Evolutionary conservation across 2,797 vertebrate genomes (phyloP).

Genomic region (Mormyrus hasselquistii): DNA sequence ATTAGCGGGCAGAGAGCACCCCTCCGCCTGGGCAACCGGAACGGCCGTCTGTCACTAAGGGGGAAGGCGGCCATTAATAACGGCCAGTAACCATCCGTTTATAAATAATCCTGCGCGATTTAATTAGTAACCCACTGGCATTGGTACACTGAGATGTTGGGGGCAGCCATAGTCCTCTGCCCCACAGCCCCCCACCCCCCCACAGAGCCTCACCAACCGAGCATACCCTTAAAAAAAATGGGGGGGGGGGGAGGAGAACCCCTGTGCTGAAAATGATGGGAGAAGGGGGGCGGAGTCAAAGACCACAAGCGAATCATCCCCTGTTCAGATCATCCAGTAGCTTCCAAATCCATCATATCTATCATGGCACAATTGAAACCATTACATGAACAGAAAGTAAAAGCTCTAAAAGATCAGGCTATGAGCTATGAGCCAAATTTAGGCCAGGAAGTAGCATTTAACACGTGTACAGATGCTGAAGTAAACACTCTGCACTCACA

Average conservation of each 20-base stretch:
- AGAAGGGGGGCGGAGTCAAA: neutral
- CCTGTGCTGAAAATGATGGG: neutral
- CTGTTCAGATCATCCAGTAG: neutral
- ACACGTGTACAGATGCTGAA: neutral
- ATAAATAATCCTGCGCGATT: neutral
- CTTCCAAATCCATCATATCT: neutral
- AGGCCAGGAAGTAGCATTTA: neutral
- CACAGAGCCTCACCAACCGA: neutral
- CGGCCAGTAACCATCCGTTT: neutral
- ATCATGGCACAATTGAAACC: neutral
- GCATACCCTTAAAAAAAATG: neutral
- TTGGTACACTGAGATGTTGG: neutral
- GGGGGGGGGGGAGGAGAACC: neutral
- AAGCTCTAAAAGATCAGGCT: neutral
- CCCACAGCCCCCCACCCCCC: neutral
- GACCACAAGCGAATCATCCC: neutral
- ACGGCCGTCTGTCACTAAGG: neutral
- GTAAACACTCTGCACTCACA: neutral
- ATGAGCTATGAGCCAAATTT: neutral
- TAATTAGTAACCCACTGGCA: neutral
- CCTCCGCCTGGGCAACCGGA: neutral
- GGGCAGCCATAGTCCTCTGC: neutral
- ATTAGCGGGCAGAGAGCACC: neutral
- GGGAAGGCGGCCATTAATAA: neutral
- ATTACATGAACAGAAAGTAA: neutral